Evolutionary conservation across 2,113 vertebrate genomes (phyloP), one percentile per base, ranked within the genome.

Genomic region (Xyrauchen texanus): DNA sequence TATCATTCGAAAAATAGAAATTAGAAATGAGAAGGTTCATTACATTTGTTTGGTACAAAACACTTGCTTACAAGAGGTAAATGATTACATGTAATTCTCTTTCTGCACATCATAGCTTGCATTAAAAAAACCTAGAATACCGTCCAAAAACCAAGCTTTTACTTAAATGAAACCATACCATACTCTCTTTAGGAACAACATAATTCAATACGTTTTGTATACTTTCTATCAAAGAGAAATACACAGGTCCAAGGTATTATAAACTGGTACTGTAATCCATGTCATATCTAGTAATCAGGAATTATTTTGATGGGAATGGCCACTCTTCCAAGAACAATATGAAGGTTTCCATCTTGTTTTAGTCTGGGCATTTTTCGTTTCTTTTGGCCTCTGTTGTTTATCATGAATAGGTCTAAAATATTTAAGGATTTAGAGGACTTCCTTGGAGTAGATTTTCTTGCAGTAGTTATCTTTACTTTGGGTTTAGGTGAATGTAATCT

Each of bases 271-370:
- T 16, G 11, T 16, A 34, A n/a, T 42, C 21, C 47, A 8, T 4
- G 11, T 7, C 15, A 44, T 74, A 62, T 46, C 68, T 90, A 91
- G 42, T 88, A 68, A 77, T 91, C 91, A 0, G 91, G 92, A 71
- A 93, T 88, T 8, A 94, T 92, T 85, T 84, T 91, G 68, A 94
- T 84, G 7, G 91, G 91, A 85, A 93, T 92, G 66, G 91, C 92
- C 81, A 94, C 86, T 77, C 88, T 90, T 89, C 93, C 92, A 71
- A 93, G 70, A 64, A 92, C 81, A 67, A 93, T 88, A 73, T 91
- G 90, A 46, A 94, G 83, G 70, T 89, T 88, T 69, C 79, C 83
- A 4, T 90, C 84, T 4, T 81, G 82, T 52, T 47, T 77, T 0
- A 69, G 21, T 34, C 21, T 34, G 21, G 21, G 21, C 21, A 34